phyloP scores from a whole-genome alignment of 1,140 invertebrate species.

The Pissodes strobi region DNA sequence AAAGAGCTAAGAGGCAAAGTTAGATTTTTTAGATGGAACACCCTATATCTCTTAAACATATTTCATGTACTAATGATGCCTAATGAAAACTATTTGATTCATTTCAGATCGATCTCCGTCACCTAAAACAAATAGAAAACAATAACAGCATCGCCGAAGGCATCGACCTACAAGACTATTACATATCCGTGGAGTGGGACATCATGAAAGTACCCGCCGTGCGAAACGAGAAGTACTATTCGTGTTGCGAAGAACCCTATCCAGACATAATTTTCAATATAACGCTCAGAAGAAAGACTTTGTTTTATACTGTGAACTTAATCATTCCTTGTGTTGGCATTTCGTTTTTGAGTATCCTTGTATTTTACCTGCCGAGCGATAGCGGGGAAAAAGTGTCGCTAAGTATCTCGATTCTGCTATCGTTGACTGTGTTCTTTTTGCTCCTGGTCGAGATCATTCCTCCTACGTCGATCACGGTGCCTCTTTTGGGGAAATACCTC shows the following conservation, averaged over 20 bases:
- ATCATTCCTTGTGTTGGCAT: constrained; percentile 96
- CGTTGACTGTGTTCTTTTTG: constrained; percentile 98
- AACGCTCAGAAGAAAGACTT: constrained; percentile 91
- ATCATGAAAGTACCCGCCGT: constrained; percentile 87
- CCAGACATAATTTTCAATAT: constrained; percentile 98
- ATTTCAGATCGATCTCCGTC: constrained; percentile 82
- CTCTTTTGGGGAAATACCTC: constrained; percentile 96
- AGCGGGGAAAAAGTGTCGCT: constrained; percentile 97
- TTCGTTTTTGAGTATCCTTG: constrained; percentile 95
- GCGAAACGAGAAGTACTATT: constrained; percentile 87
- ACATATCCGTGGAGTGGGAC: constrained; percentile 97
- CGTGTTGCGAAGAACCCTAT: constrained; percentile 89
- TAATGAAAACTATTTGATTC: not conserved
- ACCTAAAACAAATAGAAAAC: constrained; percentile 79
- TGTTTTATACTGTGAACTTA: constrained; percentile 97
- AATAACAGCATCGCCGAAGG: constrained; percentile 83
- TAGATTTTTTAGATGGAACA: no score
- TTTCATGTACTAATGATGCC: no score
- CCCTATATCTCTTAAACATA: no score
- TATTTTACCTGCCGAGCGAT: constrained; percentile 98
- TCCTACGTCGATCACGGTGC: constrained; percentile 97
- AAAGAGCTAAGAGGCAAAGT: no score
- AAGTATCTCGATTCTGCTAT: constrained; percentile 97
- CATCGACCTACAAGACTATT: constrained; percentile 92
- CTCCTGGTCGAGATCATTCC: constrained; percentile 98